Percentiles rank a stretch among this genome's conserved stretches.
These are phyloP conservation scores for Notodonta dromedarius DNA, from an alignment of 2,888 invertebrate genomes.

Conservation along the genomic window DNA sequence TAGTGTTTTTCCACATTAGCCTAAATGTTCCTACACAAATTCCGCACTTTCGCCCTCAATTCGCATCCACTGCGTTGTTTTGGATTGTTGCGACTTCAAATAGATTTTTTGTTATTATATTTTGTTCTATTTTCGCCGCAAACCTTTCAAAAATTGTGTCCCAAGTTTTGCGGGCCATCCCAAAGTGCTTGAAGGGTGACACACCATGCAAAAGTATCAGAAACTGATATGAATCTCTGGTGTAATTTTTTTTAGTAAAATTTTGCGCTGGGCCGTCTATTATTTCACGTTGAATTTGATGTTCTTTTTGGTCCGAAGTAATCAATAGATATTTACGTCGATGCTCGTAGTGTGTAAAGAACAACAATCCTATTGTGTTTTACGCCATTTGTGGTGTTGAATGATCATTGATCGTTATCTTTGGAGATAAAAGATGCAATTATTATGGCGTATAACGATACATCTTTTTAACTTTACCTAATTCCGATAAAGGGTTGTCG, in stretches of 20 bases:
- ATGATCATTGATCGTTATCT: neutral
- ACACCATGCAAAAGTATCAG: neutral
- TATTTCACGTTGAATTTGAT: neutral
- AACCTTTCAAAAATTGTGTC: conserved; percentile 17
- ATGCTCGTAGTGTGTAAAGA: neutral
- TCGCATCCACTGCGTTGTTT: conserved; percentile 21
- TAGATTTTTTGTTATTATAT: conserved; percentile 20
- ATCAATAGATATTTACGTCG: conserved; percentile 1
- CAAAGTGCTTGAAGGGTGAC: neutral
- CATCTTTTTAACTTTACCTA: neutral
- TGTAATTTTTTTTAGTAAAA: neutral
- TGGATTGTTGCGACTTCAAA: conserved; percentile 23
- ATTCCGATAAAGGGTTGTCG: neutral
- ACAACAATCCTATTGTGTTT: neutral
- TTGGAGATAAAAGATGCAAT: neutral
- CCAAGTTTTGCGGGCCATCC: conserved; percentile 3
- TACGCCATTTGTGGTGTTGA: neutral
- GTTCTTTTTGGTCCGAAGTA: neutral
- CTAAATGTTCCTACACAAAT: conserved; percentile 17
- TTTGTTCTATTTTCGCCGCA: conserved; percentile 21
- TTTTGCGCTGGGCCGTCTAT: neutral
- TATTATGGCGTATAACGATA: neutral
- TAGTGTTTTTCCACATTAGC: conserved; percentile 17
- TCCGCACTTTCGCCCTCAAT: conserved; percentile 4
- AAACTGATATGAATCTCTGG: neutral